phyloP scores from a whole-genome alignment of 2,113 vertebrate species.

The Vimba vimba region DNA sequence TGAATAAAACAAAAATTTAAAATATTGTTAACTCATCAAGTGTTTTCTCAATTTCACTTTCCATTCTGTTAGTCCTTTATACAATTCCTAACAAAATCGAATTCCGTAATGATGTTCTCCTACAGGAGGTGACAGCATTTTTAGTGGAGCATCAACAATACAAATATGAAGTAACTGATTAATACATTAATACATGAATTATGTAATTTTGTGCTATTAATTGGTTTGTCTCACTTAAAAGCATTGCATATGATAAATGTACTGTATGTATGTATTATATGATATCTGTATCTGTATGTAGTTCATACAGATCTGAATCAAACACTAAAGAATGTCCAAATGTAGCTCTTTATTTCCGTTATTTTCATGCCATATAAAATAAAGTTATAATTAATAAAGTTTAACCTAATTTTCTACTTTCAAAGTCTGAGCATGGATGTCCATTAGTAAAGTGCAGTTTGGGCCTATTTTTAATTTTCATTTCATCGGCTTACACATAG shows the following conservation, averaged over 20 bases:
- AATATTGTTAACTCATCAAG: too few species aligned
- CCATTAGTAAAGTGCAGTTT: background rate
- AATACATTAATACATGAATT: background rate
- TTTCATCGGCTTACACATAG: background rate
- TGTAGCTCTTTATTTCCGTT: background rate
- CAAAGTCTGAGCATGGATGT: background rate
- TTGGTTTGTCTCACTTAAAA: background rate
- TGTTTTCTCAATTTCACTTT: background rate
- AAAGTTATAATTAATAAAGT: background rate
- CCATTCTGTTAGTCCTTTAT: background rate
- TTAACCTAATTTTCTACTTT: background rate
- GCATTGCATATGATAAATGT: too few species aligned
- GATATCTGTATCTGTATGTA: too few species aligned
- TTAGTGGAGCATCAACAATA: background rate
- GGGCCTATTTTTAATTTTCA: background rate
- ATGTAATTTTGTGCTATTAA: background rate
- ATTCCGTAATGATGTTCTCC: background rate
- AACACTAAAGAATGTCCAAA: background rate
- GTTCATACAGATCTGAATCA: background rate
- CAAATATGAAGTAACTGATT: background rate
- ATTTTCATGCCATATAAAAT: background rate
- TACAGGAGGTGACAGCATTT: background rate
- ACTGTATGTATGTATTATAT: too few species aligned
- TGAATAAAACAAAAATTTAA: too few species aligned
- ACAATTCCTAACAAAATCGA: background rate